These are phyloP conservation scores for Rhodinocichla rosea DNA, from an alignment of 2,113 vertebrate genomes.

Conservation along the genomic window DNA sequence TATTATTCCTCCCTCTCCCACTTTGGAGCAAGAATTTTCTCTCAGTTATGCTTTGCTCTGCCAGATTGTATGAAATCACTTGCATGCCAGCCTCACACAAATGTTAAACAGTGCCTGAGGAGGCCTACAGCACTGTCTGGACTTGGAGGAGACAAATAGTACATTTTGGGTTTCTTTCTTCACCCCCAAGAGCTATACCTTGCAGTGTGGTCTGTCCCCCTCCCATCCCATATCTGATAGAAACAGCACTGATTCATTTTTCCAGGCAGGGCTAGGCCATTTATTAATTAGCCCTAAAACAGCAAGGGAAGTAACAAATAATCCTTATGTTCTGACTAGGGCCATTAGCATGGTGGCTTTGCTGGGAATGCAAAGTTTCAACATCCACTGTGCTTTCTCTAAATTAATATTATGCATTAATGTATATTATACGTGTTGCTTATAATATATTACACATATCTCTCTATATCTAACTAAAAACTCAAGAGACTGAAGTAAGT, in stretches of 20 bases:
- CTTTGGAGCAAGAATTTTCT: neutral
- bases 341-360: neutral
- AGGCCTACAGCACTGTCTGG: neutral
- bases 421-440: neutral
- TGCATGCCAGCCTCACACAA: neutral
- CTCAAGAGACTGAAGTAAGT: neutral
- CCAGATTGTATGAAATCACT: conserved; percentile 8
- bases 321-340: neutral
- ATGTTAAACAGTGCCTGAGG: neutral
- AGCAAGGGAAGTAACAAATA: neutral
- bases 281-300: neutral
- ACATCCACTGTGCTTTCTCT: neutral
- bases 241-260: neutral
- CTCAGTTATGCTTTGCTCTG: neutral
- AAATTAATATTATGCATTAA: neutral
- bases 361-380: neutral
- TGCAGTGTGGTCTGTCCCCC: neutral
- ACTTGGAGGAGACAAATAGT: neutral
- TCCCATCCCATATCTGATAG: neutral
- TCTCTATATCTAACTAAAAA: neutral
- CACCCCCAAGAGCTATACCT: neutral
- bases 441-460: neutral
- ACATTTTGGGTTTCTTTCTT: neutral
- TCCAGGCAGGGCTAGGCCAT: neutral
- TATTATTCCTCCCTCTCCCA: neutral